A percentile compares a stretch with the other conserved stretches of the same genome.
Conservation (phyloP, 1,140 invertebrate genomes). For the Lucilia cuprina region DNA sequence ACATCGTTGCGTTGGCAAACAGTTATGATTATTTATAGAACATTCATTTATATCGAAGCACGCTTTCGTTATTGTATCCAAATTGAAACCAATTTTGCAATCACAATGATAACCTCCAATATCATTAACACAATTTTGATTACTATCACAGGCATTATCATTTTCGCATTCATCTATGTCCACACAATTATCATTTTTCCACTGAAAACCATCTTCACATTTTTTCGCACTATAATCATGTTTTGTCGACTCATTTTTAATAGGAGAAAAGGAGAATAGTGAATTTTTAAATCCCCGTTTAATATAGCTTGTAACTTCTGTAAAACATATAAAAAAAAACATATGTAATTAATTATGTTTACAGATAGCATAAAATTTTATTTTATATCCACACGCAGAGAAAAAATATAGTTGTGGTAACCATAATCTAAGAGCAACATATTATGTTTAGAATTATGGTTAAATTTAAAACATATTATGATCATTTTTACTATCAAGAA, state of each 20-base stretch:
- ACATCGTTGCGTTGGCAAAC: slow-evolving; percentile 76
- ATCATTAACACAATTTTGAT: slow-evolving; percentile 78
- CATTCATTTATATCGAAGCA: slow-evolving; percentile 75
- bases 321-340: neutral
- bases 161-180: slow-evolving; percentile 81
- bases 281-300: neutral
- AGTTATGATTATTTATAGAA: slow-evolving; percentile 67
- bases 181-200: slow-evolving; percentile 51
- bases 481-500: too few species aligned
- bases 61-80: slow-evolving; percentile 72
- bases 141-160: slow-evolving; percentile 70
- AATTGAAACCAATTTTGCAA: slow-evolving; percentile 77
- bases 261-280: neutral
- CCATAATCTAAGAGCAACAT: too few species aligned
- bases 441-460: too few species aligned
- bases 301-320: neutral
- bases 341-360: too few species aligned
- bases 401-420: too few species aligned
- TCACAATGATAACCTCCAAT: slow-evolving; percentile 80
- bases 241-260: neutral
- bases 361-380: too few species aligned
- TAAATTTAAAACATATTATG: too few species aligned
- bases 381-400: too few species aligned
- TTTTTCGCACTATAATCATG: neutral
- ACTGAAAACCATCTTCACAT: slow-evolving; percentile 48